Evolutionary conservation across 2,797 vertebrate genomes (phyloP).

Genomic region (Gymnocypris eckloni): DNA sequence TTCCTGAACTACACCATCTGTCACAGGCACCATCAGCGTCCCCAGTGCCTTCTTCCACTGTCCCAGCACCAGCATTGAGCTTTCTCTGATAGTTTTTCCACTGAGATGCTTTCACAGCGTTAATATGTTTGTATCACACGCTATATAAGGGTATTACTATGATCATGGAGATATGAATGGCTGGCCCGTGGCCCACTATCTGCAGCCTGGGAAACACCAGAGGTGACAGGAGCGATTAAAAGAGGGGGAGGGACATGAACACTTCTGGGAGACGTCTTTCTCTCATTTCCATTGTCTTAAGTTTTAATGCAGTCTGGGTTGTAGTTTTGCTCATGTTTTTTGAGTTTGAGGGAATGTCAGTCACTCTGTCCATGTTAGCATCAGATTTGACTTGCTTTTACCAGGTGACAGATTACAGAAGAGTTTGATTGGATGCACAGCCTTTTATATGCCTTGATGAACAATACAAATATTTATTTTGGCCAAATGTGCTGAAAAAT

Average conservation of each 20-base stretch:
- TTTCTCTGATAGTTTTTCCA: neutral
- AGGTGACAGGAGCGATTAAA: neutral
- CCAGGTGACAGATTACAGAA: neutral
- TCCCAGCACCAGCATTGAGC: neutral
- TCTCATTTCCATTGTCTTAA: conserved; percentile 40
- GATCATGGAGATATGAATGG: neutral
- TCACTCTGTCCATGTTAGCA: neutral
- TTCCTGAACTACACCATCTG: conserved; percentile 47
- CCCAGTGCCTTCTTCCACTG: neutral
- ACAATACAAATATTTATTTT: neutral
- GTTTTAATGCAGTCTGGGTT: conserved; percentile 3
- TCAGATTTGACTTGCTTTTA: neutral
- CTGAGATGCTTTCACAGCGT: neutral
- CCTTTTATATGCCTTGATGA: neutral
- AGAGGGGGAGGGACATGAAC: conserved; percentile 30
- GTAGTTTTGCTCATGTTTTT: neutral
- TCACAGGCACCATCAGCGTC: neutral
- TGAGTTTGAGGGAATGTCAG: neutral
- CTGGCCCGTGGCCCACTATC: conserved; percentile 12
- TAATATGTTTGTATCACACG: neutral
- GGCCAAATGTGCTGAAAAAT: too few relatives aligned
- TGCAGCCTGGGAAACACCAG: conserved; percentile 15
- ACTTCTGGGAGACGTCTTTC: conserved; percentile 29
- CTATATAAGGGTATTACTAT: neutral
- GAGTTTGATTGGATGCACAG: neutral